Evolutionary conservation across 2,888 invertebrate genomes (phyloP).

Genomic region (Acanthosepion lycidas): DNA sequence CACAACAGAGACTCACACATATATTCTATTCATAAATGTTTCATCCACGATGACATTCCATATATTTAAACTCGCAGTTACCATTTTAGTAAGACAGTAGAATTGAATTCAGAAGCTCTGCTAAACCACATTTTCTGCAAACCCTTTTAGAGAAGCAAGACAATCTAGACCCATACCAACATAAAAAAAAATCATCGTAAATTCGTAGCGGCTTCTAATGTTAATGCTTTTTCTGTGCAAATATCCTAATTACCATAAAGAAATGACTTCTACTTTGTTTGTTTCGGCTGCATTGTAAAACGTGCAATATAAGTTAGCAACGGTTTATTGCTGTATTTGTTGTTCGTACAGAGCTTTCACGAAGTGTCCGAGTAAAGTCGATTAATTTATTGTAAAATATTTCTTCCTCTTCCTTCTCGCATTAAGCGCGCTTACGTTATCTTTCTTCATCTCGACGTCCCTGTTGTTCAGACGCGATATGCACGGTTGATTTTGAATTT

Average conservation of each 20-base stretch:
- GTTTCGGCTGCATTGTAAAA: background rate
- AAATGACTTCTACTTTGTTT: background rate
- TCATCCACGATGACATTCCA: too few relatives aligned
- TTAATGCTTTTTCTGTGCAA: background rate
- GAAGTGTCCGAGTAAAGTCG: background rate
- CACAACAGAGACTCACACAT: too few relatives aligned
- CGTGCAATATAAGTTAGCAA: background rate
- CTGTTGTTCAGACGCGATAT: too few relatives aligned
- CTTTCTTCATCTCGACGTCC: too few relatives aligned
- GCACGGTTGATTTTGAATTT: too few relatives aligned
- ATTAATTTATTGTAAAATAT: background rate
- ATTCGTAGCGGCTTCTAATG: background rate
- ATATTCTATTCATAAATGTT: too few relatives aligned
- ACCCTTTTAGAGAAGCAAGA: background rate
- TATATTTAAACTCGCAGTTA: too few relatives aligned
- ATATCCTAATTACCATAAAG: background rate
- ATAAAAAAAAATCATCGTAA: background rate
- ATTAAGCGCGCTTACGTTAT: background rate
- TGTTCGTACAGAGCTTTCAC: background rate
- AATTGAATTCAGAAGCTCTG: background rate
- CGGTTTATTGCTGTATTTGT: background rate
- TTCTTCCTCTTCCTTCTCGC: background rate
- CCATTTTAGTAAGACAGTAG: background rate
- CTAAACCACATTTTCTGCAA: background rate
- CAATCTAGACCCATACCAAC: background rate